phyloP scores from a whole-genome alignment of 2,797 vertebrate genomes.

The Scyliorhinus canicula region DNA sequence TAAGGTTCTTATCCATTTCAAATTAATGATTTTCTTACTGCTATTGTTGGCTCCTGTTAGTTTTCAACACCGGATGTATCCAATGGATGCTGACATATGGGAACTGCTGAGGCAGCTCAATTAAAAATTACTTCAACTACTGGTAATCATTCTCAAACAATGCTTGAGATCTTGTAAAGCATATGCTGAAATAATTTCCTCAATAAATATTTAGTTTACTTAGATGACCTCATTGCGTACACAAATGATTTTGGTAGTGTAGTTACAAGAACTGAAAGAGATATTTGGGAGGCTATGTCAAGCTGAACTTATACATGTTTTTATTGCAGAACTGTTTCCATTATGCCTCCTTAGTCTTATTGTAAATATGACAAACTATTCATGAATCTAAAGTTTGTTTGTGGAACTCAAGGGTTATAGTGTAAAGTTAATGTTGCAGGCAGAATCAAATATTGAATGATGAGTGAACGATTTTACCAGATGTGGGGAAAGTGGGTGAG shows the following conservation, averaged over 20 bases:
- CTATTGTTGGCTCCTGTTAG: not conserved
- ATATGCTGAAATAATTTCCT: not conserved
- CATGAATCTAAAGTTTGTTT: not conserved
- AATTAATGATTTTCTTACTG: not conserved
- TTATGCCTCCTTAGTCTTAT: not conserved
- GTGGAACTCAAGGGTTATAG: not conserved
- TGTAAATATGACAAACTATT: not conserved
- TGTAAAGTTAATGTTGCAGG: not conserved
- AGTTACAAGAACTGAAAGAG: not conserved
- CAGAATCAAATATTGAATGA: not conserved
- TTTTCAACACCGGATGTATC: not conserved
- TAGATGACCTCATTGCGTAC: not conserved
- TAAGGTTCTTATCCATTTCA: not conserved
- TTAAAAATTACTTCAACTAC: not conserved
- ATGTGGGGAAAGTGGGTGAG: not conserved
- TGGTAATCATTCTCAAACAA: not conserved
- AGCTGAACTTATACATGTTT: not conserved
- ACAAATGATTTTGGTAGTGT: constrained; percentile 4
- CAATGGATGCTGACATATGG: not conserved
- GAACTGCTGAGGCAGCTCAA: not conserved
- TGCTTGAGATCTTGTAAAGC: not conserved
- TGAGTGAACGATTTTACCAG: not conserved
- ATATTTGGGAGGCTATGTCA: not conserved
- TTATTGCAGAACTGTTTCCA: not conserved
- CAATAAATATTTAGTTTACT: not conserved